Base-by-base conservation (phyloP, 1,140 invertebrate genomes). In the Drosophila oshimai region DNA sequence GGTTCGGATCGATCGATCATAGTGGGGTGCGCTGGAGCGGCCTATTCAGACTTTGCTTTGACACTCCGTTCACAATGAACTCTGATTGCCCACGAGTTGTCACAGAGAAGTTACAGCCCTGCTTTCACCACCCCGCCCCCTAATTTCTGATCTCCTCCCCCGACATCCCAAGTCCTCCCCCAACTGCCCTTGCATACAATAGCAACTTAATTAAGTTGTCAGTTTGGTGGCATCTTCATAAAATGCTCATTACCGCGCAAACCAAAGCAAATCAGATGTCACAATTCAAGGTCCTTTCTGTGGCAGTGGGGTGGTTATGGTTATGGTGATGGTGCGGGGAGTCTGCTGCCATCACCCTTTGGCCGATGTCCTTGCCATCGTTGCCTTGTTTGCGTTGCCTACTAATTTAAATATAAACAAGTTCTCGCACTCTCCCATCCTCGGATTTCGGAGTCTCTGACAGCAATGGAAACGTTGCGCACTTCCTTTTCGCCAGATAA, bases 201-300 rank as follows among this genome's bases (percentile, higher is more conserved):
- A 69, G 84, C 83, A 80, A 80, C 80, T 86, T 86, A 86, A 86
- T 86, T 86, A 86, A 80, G 80, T 80, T 87, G 80, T 86, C 80
- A 80, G 67, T 51, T 58, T 31, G 50, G 69, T 42, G 78, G 76
- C 71, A 79, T 80, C 76, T 74, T 75, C 72, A 80, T 80, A 80
- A 80, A 80, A 80, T 68, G 65, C 72, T 80, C 77, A 80, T 80
- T 80, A 80, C 54, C 36, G 72, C 72, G 65, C 70, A 36, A 62
- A 73, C 64, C 64, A 68, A 68, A 70, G 41, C 67, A 76, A 83
- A 83, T 71, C 77, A 71, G 79, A 80, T 81, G 64, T 51, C 77
- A 80, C 74, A 80, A 71, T 74, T 64, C 71, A 81, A 80, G 77
- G 71, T 80, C 65, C 76, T 67, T 42, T 46, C 42, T n/a, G 51